phyloP scores from a whole-genome alignment of 2,888 invertebrate species.

The Cabera pusaria region DNA sequence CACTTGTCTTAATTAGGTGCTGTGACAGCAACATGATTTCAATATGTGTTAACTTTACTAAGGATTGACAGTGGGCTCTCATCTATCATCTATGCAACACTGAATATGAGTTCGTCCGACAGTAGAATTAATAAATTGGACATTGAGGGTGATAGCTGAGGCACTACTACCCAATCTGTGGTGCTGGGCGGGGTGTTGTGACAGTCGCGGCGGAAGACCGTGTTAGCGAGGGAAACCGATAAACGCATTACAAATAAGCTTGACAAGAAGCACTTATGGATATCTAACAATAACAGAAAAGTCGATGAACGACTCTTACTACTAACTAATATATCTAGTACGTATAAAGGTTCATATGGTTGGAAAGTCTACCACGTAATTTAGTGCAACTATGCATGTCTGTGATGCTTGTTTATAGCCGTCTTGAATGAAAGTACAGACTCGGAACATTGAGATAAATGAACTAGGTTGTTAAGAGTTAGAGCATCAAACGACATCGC shows the following conservation, averaged over 20 bases:
- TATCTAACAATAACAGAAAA: no score
- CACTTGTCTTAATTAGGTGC: not conserved
- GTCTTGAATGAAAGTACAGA: conserved; percentile 8
- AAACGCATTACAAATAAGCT: conserved; percentile 20
- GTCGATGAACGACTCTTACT: no score
- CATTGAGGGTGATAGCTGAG: conserved; percentile 42
- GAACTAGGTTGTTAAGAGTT: conserved; percentile 12
- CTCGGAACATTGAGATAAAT: conserved; percentile 8
- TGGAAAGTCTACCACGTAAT: no score
- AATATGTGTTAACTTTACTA: conserved; percentile 31
- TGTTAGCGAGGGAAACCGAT: conserved; percentile 50
- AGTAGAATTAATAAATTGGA: conserved; percentile 45
- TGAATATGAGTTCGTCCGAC: conserved; percentile 51
- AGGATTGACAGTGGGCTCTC: conserved; percentile 46
- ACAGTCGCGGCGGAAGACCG: conserved; percentile 67
- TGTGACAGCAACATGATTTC: conserved; percentile 20
- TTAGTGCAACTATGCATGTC: no score
- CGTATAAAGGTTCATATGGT: no score
- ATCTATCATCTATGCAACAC: conserved; percentile 29
- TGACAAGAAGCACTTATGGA: not conserved
- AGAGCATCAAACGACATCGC: conserved; percentile 21
- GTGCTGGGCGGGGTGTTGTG: conserved; percentile 70
- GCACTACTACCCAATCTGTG: conserved; percentile 7
- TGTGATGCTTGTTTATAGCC: no score
- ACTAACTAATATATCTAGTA: no score